phyloP scores from a whole-genome alignment of 2,113 vertebrate species.

The Ovis aries region ARS-UI_Ramb_v3.0 NC_056070.1:49535001-49535500 shows the following conservation, averaged over 20 bases:
- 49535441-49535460: background rate
- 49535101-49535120: background rate
- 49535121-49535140: background rate
- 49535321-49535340: background rate
- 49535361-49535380: background rate
- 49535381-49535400: background rate
- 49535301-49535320: fast-evolving
- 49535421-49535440: background rate
- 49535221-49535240: background rate
- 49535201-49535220: background rate
- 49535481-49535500: background rate
- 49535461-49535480: background rate
- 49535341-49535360: background rate
- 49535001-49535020: background rate
- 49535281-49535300: background rate
- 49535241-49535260: background rate
- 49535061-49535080: background rate
- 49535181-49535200: background rate
- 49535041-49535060: background rate
- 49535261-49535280: background rate
- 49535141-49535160: background rate
- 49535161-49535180: background rate
- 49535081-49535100: background rate
- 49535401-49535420: background rate
- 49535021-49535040: background rate